A percentile compares a stretch with the other conserved stretches of the same genome.
Conservation (phyloP, 2,797 vertebrate genomes). For the Sebastiscus tertius region DNA sequence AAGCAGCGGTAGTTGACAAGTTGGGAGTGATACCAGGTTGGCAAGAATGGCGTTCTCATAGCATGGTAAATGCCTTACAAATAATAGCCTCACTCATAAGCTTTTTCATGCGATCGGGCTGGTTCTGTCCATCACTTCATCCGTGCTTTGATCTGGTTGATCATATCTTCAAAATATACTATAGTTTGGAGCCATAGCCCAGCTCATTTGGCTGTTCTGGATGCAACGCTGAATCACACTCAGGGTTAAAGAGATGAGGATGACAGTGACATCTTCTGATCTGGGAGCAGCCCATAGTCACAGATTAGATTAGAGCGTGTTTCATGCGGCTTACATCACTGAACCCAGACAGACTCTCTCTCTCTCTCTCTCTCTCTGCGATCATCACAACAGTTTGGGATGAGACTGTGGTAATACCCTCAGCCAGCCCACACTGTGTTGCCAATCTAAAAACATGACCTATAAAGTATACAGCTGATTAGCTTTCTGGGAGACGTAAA, state of each 20-base stretch:
- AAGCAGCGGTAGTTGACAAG: too few relatives aligned
- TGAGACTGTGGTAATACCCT: neutral
- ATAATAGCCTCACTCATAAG: too few relatives aligned
- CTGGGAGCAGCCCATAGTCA: conserved; percentile 16
- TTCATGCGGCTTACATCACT: neutral
- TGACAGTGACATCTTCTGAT: conserved; percentile 7
- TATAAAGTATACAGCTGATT: neutral
- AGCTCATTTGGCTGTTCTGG: neutral
- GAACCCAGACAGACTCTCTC: neutral
- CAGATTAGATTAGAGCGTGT: conserved; percentile 17
- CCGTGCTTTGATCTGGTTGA: neutral
- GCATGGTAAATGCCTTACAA: too few relatives aligned
- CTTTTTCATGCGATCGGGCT: too few relatives aligned
- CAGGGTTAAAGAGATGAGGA: neutral
- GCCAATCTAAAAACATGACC: conserved; percentile 30
- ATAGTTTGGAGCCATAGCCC: neutral
- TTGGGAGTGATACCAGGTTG: too few relatives aligned
- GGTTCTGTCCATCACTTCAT: neutral
- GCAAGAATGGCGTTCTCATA: too few relatives aligned
- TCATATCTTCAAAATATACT: neutral
- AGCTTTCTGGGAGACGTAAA: neutral
- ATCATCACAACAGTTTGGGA: neutral
- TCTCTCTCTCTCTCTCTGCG: neutral
- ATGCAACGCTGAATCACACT: neutral
- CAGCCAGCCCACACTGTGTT: neutral